Evolutionary conservation across 2,113 vertebrate genomes (phyloP), one percentile per base, ranked within the genome.

Genomic region (Oceanites oceanicus): DNA sequence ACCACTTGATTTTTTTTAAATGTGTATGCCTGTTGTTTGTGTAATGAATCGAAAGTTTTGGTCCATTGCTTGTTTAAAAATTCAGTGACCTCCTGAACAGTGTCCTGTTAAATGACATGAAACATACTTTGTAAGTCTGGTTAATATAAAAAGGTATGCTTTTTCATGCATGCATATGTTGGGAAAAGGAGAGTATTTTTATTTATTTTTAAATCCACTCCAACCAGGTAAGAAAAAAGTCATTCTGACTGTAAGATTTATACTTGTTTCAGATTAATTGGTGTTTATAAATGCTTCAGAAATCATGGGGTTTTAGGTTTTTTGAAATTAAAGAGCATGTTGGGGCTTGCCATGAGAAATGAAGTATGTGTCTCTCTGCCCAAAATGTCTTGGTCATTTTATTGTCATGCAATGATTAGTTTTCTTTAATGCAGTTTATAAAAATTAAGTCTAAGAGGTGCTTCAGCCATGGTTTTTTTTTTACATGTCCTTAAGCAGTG

Each of bases 381-480:
- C 32, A 22, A 91, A 97, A 94, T 42, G 66, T 90, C 89, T 73
- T 56, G 82, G 73, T 96, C 89, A 76, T 96, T 98, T 96, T 92
- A 80, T 84, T 94, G 70, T 95, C 79, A 30, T 94, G 71, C 78
- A 73, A 42, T 45, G 82, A 97, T 98, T 97, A 96, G 90, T 97
- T 97, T 97, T 95, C 90, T 97, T 97, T 97, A 96, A 96, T 90
- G 81, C 87, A 92, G 74, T 96, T 98, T 95, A 95, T 97, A 97
- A 96, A 97, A 96, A 94, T 97, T 89, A 97, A 94, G 90, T 96
- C 91, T 80, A 91, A 96, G 97, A 98, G 93, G 85, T 98, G 84
- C 85, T 97, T 94, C 78, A 86, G 86, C 94, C 66, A 3, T 79
- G 89, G 68, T 42, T 53, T 85, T 97, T 38, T 96, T 97, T 97